Evolutionary conservation across 2,113 vertebrate species (phyloP).

Genomic region (Grus americana): DNA sequence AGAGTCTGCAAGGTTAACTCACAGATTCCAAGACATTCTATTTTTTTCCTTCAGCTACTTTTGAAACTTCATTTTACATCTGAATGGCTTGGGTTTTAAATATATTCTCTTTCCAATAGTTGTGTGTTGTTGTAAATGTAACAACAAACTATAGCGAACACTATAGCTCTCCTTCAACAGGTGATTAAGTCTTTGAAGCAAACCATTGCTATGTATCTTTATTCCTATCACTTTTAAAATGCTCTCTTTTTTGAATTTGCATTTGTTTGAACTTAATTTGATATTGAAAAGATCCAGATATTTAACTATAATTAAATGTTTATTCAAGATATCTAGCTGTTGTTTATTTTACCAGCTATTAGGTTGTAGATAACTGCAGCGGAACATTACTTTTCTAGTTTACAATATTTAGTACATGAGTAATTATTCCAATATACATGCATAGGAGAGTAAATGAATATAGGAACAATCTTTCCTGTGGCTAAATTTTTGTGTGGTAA

Average conservation of each 20-base stretch:
- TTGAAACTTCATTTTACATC: constrained; percentile 33
- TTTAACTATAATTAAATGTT: not conserved
- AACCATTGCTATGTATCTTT: not conserved
- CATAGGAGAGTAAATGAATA: not conserved
- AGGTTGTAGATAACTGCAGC: not conserved
- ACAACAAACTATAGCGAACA: constrained; percentile 20
- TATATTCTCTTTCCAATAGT: not conserved
- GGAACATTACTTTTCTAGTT: not conserved
- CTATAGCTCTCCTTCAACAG: constrained; percentile 48
- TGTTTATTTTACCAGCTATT: not conserved
- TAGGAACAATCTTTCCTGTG: constrained; percentile 3
- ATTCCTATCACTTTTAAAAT: constrained; percentile 14
- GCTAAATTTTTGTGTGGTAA: constrained; percentile 37
- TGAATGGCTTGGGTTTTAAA: constrained; percentile 39
- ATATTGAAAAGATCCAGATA: not conserved
- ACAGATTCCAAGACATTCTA: not conserved
- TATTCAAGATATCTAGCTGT: constrained; percentile 3
- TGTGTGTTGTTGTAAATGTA: constrained; percentile 7
- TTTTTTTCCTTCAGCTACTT: constrained; percentile 37
- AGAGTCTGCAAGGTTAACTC: constrained; percentile 24
- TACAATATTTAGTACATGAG: not conserved
- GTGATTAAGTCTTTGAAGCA: constrained; percentile 46
- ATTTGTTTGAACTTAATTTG: constrained; percentile 8
- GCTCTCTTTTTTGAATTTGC: constrained; percentile 34
- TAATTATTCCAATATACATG: constrained; percentile 17